These are phyloP conservation scores for Podabrus alpinus DNA, from an alignment of 2,888 invertebrate species.

Conservation along the genomic window DNA sequence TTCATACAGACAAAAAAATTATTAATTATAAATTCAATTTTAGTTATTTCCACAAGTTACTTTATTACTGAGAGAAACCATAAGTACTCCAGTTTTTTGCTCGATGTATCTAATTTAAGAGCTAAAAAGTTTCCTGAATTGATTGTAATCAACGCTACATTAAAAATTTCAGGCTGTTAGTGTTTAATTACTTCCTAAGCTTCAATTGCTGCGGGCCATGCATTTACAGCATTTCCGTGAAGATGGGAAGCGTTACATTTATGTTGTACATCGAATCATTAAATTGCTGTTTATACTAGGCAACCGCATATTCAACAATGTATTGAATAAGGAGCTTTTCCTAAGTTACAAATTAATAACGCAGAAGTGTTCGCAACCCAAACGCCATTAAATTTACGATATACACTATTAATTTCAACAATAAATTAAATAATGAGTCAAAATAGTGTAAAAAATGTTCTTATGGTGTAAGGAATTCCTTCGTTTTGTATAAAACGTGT, in stretches of 20 bases:
- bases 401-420: not conserved
- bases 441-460: not conserved
- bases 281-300: not conserved
- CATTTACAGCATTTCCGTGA: not conserved
- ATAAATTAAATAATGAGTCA: not conserved
- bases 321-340: not conserved
- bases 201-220: not conserved
- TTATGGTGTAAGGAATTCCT: not conserved
- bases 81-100: not conserved
- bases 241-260: not conserved
- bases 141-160: not conserved
- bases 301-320: not conserved
- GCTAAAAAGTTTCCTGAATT: not conserved
- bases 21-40: no score
- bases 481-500: not conserved
- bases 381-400: not conserved
- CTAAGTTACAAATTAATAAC: not conserved
- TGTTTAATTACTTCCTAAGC: not conserved
- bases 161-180: not conserved
- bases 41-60: no score
- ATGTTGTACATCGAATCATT: not conserved
- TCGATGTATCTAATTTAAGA: not conserved
- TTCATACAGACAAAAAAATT: no score
- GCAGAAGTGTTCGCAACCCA: not conserved
- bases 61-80: not conserved